phyloP scores from a whole-genome alignment of 2,888 invertebrate species.

The Agonopterix subpropinquella region DNA sequence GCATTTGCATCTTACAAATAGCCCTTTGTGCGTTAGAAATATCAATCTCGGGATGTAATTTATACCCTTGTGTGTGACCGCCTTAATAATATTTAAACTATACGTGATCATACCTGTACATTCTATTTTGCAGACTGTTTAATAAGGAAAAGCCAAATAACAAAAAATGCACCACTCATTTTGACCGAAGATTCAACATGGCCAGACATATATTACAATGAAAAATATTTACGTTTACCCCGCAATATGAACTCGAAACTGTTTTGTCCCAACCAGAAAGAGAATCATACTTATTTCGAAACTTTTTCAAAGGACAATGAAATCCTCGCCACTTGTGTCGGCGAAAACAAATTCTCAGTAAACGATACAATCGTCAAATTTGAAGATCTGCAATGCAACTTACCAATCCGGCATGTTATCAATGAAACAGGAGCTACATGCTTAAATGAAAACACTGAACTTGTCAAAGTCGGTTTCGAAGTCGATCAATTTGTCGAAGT shows the following conservation, averaged over 20 bases:
- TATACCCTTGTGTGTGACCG: too few species aligned
- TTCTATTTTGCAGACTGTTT: background rate
- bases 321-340: slow-evolving; percentile 7
- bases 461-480: slow-evolving; percentile 7
- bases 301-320: background rate
- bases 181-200: background rate
- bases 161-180: background rate
- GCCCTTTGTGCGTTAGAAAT: too few species aligned
- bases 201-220: too few species aligned
- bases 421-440: slow-evolving; percentile 5
- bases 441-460: slow-evolving; percentile 7
- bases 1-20: too few species aligned
- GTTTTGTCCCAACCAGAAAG: background rate
- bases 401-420: too few species aligned
- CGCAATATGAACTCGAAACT: background rate
- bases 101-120: too few species aligned
- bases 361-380: slow-evolving; percentile 6
- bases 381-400: slow-evolving; percentile 7
- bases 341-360: slow-evolving; percentile 8
- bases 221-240: too few species aligned
- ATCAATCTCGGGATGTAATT: too few species aligned
- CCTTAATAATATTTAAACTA: too few species aligned
- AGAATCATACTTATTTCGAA: background rate
- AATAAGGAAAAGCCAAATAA: background rate
- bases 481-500: slow-evolving; percentile 4